Conservation (phyloP, 2,888 invertebrate species). For the Diogma glabrata region DNA sequence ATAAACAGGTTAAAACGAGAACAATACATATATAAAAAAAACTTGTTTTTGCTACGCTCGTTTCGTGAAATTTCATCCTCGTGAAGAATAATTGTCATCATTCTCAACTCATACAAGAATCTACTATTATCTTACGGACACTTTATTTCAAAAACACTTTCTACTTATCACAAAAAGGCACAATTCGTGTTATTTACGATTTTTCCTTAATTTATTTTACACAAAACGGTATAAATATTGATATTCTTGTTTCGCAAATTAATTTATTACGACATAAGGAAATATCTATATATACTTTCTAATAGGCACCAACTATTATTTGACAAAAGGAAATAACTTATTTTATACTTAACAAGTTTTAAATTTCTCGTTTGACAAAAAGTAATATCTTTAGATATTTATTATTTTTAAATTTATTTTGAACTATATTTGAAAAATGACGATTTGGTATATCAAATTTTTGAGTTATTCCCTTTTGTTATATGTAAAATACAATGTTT, state of each 20-base stretch:
- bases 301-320: conserved; percentile 5
- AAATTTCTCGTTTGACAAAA: conserved; percentile 1
- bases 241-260: background rate
- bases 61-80: too few relatives aligned
- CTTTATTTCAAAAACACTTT: background rate
- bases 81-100: too few relatives aligned
- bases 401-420: too few relatives aligned
- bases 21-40: too few relatives aligned
- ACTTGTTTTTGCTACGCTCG: too few relatives aligned
- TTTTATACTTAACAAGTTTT: conserved; percentile 5
- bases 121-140: background rate
- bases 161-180: conserved; percentile 3
- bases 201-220: conserved; percentile 1
- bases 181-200: background rate
- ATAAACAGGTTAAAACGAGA: too few relatives aligned
- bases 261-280: conserved; percentile 3
- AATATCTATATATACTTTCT: background rate
- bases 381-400: too few relatives aligned
- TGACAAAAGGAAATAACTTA: conserved; percentile 1
- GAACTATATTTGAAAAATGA: too few relatives aligned
- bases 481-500: too few relatives aligned
- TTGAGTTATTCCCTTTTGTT: too few relatives aligned
- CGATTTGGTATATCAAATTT: too few relatives aligned
- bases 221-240: conserved; percentile 1
- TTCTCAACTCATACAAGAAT: too few relatives aligned